Base-by-base conservation (phyloP, 2,888 invertebrate genomes). In the Andrena bicolor region DNA sequence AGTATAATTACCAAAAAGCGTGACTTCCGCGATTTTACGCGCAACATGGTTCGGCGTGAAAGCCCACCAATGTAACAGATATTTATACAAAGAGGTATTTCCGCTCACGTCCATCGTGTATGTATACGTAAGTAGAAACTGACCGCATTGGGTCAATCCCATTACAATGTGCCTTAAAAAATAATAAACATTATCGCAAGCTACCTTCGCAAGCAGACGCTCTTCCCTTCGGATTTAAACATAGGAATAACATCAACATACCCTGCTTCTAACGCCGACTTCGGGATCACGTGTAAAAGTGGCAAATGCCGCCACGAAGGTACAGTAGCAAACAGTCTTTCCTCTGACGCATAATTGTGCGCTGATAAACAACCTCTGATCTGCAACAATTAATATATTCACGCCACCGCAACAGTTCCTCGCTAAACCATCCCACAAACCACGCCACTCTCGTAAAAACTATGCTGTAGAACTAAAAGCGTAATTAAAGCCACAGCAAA, bases 101-200 rank as follows among this genome's bases (percentile, higher is more conserved):
- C 90, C 89, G 51, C 88, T 90, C 66, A 91, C 87, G 69, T 92
- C 92, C 82, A 91, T 78, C 16, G 88, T 91, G 63, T 87, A 90
- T 4, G 97, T 98, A 94, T 98, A 99, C 84, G 98, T 98, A 88
- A 99, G 95, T 85, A 99, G 96, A 94, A 97, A 99, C 94, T 98
- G 97, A 16, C 99, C 98, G 94, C 98, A 98, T 90, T 98, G 97
- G n/a, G 98, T 98, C 92, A 99, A 97, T 7, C 99, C 99, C 97
- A 99, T 97, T 92, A 98, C 98, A 85, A 98, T 96, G 94, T 99
- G 98, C 86, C 98, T 98, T 89, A 26, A 94, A 89, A 76, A 79
- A 76, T 51, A 63, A 80, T 35, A 26, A 58, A 65, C 51, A 49
- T 77, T 41, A 56, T 70, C 23, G 56, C 0, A 41, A 28, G 8